These are phyloP conservation scores for Sciaenops ocellatus DNA, from an alignment of 2,797 vertebrate species.

Conservation along the genomic window DNA sequence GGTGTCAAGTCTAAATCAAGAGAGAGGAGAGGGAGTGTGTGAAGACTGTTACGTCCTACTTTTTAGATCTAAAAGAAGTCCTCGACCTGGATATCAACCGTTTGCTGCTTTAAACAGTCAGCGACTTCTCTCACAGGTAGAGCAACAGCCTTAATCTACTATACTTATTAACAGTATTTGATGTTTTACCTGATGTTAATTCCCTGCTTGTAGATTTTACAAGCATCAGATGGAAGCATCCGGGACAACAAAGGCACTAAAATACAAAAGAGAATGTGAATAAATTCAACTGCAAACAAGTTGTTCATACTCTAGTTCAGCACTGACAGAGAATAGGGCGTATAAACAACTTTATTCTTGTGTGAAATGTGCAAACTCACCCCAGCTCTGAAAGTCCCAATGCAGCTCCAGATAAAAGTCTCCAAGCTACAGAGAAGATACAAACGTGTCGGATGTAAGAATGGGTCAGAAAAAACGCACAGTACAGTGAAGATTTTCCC, in stretches of 20 bases:
- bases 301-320: not conserved
- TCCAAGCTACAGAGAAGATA: constrained; percentile 89
- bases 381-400: constrained; percentile 99
- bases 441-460: constrained; percentile 8
- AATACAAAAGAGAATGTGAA: constrained; percentile 25
- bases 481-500: constrained; percentile 8
- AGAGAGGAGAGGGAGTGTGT: constrained; percentile 34
- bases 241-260: constrained; percentile 97
- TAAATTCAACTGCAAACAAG: not conserved
- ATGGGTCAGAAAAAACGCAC: not conserved
- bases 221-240: constrained; percentile 97
- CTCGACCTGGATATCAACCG: constrained; percentile 62
- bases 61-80: constrained; percentile 67
- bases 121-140: constrained; percentile 9
- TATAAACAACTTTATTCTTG: not conserved
- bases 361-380: constrained; percentile 82
- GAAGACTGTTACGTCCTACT: constrained; percentile 54
- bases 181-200: constrained; percentile 95
- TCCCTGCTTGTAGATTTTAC: constrained; percentile 99
- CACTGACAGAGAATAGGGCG: not conserved
- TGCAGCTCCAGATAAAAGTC: constrained; percentile 98
- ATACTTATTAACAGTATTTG: not conserved
- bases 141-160: not conserved
- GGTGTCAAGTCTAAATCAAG: constrained; percentile 91
- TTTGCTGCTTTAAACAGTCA: constrained; percentile 42